Evolutionary conservation across 2,888 invertebrate genomes (phyloP).

Genomic region (Lacanobia wlatinum): DNA sequence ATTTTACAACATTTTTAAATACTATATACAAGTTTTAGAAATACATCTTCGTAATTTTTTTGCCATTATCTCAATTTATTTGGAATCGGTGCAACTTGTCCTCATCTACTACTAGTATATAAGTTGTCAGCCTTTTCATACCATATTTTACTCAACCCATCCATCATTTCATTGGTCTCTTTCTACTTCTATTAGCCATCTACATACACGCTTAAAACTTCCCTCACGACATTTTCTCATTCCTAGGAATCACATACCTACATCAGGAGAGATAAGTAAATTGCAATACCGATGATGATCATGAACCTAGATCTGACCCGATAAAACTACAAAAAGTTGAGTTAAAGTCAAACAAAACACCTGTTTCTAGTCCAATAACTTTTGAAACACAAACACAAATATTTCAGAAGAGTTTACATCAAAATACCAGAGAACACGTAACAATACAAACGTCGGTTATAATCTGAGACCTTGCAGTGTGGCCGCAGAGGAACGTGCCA

Average conservation of each 20-base stretch:
- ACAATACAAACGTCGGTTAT: conserved; percentile 27
- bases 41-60: not conserved
- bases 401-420: not conserved
- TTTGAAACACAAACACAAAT: not conserved
- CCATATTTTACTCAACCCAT: not conserved
- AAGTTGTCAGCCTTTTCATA: no score
- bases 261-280: not conserved
- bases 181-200: not conserved
- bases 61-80: not conserved
- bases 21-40: not conserved
- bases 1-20: not conserved
- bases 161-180: not conserved
- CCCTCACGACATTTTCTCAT: not conserved
- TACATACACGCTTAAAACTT: not conserved
- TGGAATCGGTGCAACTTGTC: no score
- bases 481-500: conserved; percentile 43
- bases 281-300: not conserved
- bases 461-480: conserved; percentile 17
- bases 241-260: not conserved
- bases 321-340: not conserved
- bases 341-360: not conserved
- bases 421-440: conserved; percentile 19
- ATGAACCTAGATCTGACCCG: not conserved
- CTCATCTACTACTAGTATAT: no score
- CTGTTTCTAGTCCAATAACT: not conserved